Conservation (phyloP, 2,113 vertebrate species). For the Xyrauchen texanus region DNA sequence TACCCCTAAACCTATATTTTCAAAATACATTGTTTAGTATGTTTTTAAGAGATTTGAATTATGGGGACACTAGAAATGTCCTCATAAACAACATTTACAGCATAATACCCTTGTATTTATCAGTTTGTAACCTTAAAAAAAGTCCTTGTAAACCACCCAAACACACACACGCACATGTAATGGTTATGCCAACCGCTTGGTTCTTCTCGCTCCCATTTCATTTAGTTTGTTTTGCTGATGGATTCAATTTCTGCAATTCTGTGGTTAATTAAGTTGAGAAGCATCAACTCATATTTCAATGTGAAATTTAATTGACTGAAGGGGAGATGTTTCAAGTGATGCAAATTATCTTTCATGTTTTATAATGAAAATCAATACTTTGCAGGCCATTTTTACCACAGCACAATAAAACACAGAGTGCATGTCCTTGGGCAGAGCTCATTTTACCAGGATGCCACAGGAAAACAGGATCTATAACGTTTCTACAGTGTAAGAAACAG, state of each 20-base stretch:
- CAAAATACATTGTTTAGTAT: too few relatives aligned
- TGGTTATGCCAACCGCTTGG: background rate
- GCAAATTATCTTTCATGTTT: constrained; percentile 4
- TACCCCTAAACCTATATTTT: too few relatives aligned
- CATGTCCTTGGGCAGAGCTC: background rate
- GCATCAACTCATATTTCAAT: background rate
- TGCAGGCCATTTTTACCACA: constrained; percentile 18
- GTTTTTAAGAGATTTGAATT: too few relatives aligned
- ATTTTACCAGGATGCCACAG: background rate
- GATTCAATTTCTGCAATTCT: too few relatives aligned
- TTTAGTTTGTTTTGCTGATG: too few relatives aligned
- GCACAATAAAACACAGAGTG: constrained; percentile 9
- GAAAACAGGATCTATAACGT: constrained; percentile 6
- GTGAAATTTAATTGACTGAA: too few relatives aligned
- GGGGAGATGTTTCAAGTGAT: background rate
- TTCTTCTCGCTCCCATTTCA: background rate
- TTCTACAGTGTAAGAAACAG: background rate
- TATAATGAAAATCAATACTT: constrained; percentile 16
- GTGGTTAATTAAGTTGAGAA: background rate
- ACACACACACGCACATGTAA: background rate
- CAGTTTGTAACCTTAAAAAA: too few relatives aligned
- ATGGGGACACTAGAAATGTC: too few relatives aligned
- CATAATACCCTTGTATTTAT: too few relatives aligned
- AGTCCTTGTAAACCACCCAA: too few relatives aligned
- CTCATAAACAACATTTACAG: too few relatives aligned